Evolutionary conservation across 2,113 vertebrate species (phyloP), one percentile per base, ranked within the genome.

Genomic region (Leiothrix lutea): DNA sequence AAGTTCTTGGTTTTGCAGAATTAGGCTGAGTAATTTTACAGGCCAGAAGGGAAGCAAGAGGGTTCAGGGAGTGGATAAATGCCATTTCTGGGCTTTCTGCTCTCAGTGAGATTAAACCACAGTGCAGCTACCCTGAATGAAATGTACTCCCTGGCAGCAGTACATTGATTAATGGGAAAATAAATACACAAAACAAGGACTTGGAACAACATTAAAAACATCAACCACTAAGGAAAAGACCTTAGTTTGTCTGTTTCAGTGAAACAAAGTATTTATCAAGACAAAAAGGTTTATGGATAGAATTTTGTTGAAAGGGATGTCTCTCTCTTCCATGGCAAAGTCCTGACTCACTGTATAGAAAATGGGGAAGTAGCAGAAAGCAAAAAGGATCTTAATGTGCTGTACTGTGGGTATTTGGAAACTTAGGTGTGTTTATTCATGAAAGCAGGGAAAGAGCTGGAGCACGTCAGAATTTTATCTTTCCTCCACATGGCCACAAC

Each of bases 371-470:
- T 15, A 71, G 88, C 25, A 88, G 79, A 57, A 51, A 56, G 40
- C 18, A 53, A 28, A 14, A 54, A 53, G 25, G 14, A 79, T 26
- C 42, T 31, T 6, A 3, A 11, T 0, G 31, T 45, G 73, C 40
- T 19, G 6, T 3, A 8, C 25, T 38, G 56, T 56, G 56, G 51
- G 18, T 79, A 5, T n/a, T 31, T 11, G 2, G 11, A 69, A 61
- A 66, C 14, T 50, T 21, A 11, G 0, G 0, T 5, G 81, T 0
- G 4, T 81, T 81, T 54, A 22, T 67, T 75, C 66, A 36, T 6
- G 42, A 82, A 65, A 79, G 38, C 4, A 3, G 58, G 17, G 33
- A 85, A 81, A 84, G 87, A 77, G 74, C 78, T 77, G 93, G 33
- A 74, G 45, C 12, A 48, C 0, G 0, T 70, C 71, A 26, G 54